A percentile compares a stretch with the other conserved stretches of the same genome.
Conservation (phyloP, 2,888 invertebrate species). For the Holacanthella duospinosa region DNA sequence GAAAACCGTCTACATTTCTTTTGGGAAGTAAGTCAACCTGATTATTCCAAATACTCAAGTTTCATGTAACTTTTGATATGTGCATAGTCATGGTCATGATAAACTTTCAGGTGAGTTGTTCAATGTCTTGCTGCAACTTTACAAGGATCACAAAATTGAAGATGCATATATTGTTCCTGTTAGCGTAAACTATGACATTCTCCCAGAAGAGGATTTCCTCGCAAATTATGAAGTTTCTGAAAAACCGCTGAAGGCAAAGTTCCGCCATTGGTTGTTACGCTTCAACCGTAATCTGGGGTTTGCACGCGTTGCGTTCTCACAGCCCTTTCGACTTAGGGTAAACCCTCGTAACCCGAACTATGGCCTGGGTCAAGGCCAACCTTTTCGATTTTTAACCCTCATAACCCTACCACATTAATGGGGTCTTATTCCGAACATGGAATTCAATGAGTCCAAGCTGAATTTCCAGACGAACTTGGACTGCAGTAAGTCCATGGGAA, state of each 20-base stretch:
- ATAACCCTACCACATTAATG: too few relatives aligned
- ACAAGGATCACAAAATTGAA: slow-evolving; percentile 14
- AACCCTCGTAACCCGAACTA: too few relatives aligned
- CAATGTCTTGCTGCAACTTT: slow-evolving; percentile 12
- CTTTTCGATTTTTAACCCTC: too few relatives aligned
- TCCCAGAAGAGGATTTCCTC: slow-evolving; percentile 19
- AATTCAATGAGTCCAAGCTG: too few relatives aligned
- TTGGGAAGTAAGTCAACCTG: slow-evolving; percentile 19
- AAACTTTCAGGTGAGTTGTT: slow-evolving; percentile 18
- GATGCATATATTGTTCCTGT: slow-evolving; percentile 27
- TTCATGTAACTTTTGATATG: not conserved
- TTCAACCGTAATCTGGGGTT: slow-evolving; percentile 8
- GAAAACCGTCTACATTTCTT: slow-evolving; percentile 17
- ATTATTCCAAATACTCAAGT: not conserved
- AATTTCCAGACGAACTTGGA: too few relatives aligned
- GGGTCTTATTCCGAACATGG: too few relatives aligned
- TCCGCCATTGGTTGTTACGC: slow-evolving; percentile 2
- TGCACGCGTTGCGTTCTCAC: slow-evolving; percentile 21
- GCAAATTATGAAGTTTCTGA: not conserved
- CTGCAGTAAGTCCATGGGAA: too few relatives aligned
- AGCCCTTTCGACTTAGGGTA: slow-evolving; percentile 22
- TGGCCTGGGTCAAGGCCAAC: too few relatives aligned
- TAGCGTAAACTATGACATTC: slow-evolving; percentile 19
- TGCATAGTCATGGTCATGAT: too few relatives aligned
- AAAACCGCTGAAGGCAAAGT: not conserved